Evolutionary conservation across 1,140 invertebrate genomes (phyloP), one percentile per base, ranked within the genome.

Genomic region (Anastrepha ludens): DNA sequence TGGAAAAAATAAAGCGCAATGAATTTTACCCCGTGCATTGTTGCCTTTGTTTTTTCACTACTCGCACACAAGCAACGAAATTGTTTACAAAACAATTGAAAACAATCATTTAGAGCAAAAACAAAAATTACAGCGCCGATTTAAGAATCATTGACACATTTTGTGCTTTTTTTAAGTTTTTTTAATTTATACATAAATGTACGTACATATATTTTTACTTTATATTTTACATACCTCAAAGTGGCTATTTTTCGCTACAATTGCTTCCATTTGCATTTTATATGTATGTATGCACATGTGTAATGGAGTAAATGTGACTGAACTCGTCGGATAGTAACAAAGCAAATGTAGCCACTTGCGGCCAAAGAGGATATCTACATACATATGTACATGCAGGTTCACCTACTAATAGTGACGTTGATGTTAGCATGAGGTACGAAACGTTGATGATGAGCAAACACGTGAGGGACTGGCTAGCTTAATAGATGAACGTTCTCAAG

Each of bases 61-160:
- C 47, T 41, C 39, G n/a, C 9, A 29, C 47, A 55, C 2, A 13
- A 41, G 47, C 44, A 81, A 81, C 44, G 74, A 81, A 55, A 55
- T 20, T 81, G n/a, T 81, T 81, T 81, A 81, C 47, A 81, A 81
- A 81, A 81, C 41, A 74, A 20, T 55, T 81, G 47, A 55, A 81
- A 81, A 81, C 74, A 81, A 81, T 55, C 7, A 74, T 74, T 74
- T 44, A 7, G 74, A 81, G 47, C 74, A 41, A 55, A 44, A 55
- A 9, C 17, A 17, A 41, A 50, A 55, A 55, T 20, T 11, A 3
- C 15, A 29, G 2, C 47, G 41, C 2, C 74, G 55, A 81, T 81
- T 81, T 55, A 81, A 17, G 74, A 81, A 55, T 81, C n/a, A 29
- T 81, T 55, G 47, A 81, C 74, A 78, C 6, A 78, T 81, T 81